Evolutionary conservation across 2,888 invertebrate species (phyloP).

Genomic region (Tanytarsus gracilentus): DNA sequence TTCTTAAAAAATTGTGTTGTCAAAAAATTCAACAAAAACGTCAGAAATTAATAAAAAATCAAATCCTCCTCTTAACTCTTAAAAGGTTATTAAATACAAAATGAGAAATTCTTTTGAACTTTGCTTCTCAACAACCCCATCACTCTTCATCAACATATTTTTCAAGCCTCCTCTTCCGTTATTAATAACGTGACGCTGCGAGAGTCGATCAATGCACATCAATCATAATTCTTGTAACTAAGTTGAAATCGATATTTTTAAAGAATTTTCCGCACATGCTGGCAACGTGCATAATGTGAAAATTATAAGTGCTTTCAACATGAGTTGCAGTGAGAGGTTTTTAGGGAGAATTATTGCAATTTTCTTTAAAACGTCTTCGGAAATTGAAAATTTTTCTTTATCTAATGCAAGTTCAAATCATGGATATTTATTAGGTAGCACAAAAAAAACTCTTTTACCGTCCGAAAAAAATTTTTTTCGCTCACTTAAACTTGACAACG

Average conservation of each 20-base stretch:
- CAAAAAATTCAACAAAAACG: too few species aligned
- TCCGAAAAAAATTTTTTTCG: too few species aligned
- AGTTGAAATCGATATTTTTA: slow-evolving; percentile 24
- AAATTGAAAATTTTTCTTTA: neutral
- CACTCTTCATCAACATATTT: neutral
- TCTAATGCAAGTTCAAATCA: too few species aligned
- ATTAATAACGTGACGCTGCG: neutral
- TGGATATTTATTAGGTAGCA: too few species aligned
- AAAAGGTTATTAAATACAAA: too few species aligned
- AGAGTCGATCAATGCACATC: neutral
- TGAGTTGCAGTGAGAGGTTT: neutral
- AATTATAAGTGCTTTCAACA: neutral
- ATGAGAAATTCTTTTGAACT: too few species aligned
- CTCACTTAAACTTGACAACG: too few species aligned
- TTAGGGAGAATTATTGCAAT: neutral
- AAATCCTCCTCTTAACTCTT: too few species aligned
- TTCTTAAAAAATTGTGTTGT: too few species aligned
- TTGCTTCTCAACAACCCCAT: too few species aligned
- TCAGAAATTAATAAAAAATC: too few species aligned
- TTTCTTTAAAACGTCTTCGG: neutral
- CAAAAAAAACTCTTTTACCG: too few species aligned
- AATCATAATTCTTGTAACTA: slow-evolving; percentile 9
- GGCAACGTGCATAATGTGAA: neutral
- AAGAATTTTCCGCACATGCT: neutral
- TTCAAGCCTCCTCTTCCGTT: neutral